phyloP scores from a whole-genome alignment of 2,113 vertebrate species.

The Carlito syrichta region DNA sequence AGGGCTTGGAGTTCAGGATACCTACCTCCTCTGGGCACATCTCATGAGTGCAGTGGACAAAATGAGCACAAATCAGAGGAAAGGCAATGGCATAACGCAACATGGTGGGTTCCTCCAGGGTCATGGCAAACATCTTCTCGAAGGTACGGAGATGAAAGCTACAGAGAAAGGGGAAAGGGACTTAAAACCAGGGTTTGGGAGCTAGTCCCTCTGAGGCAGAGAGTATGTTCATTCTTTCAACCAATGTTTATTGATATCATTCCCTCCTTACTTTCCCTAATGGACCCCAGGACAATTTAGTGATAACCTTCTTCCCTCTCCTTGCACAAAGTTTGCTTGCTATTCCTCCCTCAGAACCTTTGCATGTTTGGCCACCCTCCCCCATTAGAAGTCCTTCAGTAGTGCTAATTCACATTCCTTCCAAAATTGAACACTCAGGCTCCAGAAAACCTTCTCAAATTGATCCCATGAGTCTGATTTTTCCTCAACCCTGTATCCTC shows the following conservation, averaged over 20 bases:
- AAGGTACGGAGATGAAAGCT: conserved; percentile 89
- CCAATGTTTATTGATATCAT: background rate
- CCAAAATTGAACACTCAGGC: background rate
- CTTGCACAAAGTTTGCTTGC: conserved; percentile 11
- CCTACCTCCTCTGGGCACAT: conserved; percentile 96
- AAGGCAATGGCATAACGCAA: conserved; percentile 90
- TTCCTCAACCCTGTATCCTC: background rate
- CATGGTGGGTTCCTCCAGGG: conserved; percentile 86
- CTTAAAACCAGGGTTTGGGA: background rate
- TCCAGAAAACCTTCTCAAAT: conserved; percentile 20
- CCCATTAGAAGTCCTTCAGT: background rate
- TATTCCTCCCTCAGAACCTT: background rate
- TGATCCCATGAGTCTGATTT: background rate
- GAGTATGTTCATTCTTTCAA: background rate
- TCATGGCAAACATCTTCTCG: conserved; percentile 90
- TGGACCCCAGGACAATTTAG: background rate
- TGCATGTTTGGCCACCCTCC: background rate
- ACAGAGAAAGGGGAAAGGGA: background rate
- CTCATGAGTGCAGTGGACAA: conserved; percentile 84
- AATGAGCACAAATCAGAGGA: conserved; percentile 88
- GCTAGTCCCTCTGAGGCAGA: background rate
- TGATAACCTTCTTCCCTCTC: background rate
- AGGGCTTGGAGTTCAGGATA: conserved; percentile 25
- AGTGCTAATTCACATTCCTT: background rate
- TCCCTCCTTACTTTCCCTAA: background rate